phyloP scores from a whole-genome alignment of 1,140 invertebrate species.

The Drepana arcuata region DNA sequence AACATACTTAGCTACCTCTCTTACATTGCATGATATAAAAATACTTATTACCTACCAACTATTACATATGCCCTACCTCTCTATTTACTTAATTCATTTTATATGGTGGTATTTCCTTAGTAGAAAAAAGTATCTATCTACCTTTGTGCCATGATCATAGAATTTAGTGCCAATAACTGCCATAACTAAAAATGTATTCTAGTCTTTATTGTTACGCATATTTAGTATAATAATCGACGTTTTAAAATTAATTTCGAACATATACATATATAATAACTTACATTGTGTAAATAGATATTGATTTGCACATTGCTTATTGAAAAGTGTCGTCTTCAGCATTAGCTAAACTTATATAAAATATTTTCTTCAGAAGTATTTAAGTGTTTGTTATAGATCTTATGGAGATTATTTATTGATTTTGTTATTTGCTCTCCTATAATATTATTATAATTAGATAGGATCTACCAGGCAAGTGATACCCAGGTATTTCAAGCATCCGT shows the following conservation, averaged over 20 bases:
- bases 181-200: slow-evolving; percentile 65
- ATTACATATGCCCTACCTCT: no score
- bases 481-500: no score
- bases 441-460: no score
- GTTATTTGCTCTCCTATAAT: no score
- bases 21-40: no score
- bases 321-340: slow-evolving; percentile 22
- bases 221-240: slow-evolving; percentile 68
- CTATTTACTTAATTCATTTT: no score
- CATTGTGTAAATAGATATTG: slow-evolving; percentile 48
- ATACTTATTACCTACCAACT: no score
- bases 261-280: slow-evolving; percentile 35
- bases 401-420: slow-evolving; percentile 14
- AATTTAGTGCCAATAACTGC: slow-evolving; percentile 71
- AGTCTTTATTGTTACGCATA: slow-evolving; percentile 70
- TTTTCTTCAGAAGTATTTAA: slow-evolving; percentile 18
- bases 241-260: slow-evolving; percentile 60
- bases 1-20: no score
- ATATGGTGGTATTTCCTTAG: no score
- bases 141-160: slow-evolving; percentile 63
- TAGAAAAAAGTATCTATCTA: no score
- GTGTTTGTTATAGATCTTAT: slow-evolving; percentile 21
- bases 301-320: slow-evolving; percentile 40
- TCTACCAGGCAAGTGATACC: no score
- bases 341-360: slow-evolving; percentile 16